A percentile compares a stretch with the other conserved stretches of the same genome.
phyloP scores from a whole-genome alignment of 2,113 vertebrate genomes.

The Chaetorhynchus papuensis region DNA sequence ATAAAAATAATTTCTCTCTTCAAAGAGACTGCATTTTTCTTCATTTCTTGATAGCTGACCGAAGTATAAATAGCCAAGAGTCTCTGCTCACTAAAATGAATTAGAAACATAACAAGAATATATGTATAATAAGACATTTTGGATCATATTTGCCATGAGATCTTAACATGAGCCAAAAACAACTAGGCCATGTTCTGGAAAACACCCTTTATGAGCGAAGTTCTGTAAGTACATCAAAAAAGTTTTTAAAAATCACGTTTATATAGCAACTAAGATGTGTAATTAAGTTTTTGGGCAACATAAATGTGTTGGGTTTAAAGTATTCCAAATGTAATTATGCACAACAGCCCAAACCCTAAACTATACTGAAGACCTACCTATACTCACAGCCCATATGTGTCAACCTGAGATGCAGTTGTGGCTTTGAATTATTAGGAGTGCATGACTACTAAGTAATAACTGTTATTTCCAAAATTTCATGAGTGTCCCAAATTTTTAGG shows the following conservation, averaged over 20 bases:
- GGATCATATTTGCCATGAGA: neutral
- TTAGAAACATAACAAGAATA: neutral
- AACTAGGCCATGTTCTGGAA: neutral
- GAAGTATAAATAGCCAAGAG: neutral
- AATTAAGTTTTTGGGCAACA: neutral
- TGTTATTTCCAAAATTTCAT: neutral
- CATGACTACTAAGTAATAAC: neutral
- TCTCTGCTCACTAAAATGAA: neutral
- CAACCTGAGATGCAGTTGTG: neutral
- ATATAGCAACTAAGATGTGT: neutral
- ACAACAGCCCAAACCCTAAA: neutral
- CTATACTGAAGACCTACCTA: neutral
- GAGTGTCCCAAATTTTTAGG: neutral
- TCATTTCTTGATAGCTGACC: neutral
- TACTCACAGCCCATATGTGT: neutral
- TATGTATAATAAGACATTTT: neutral
- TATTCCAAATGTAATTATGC: neutral
- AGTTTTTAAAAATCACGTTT: neutral
- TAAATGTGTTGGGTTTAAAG: neutral
- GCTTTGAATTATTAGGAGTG: neutral
- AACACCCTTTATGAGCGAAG: neutral
- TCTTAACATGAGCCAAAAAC: neutral
- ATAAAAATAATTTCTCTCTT: neutral
- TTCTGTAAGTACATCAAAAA: neutral
- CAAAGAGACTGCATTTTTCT: neutral